Evolutionary conservation across 1,140 invertebrate species (phyloP).

Genomic region (Littorina saxatilis): DNA sequence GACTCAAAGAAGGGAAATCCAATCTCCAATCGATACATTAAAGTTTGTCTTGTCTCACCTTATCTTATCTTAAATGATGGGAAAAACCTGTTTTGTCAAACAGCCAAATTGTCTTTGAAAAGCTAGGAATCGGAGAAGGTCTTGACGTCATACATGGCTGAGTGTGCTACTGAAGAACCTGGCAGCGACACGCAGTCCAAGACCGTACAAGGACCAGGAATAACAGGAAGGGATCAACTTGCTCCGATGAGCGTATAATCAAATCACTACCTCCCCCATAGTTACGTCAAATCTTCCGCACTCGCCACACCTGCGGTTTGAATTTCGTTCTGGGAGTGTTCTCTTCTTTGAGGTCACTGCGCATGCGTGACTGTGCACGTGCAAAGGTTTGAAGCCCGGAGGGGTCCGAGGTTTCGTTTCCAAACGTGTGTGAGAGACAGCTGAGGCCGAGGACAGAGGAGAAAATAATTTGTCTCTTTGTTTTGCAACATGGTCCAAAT

Average conservation of each 20-base stretch:
- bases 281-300: constrained; percentile 16
- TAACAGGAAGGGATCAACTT: constrained; percentile 8
- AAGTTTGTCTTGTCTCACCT: too few species aligned
- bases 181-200: too few species aligned
- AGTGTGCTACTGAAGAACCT: too few species aligned
- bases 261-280: constrained; percentile 8
- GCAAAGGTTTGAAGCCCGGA: background rate
- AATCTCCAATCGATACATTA: too few species aligned
- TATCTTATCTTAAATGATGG: too few species aligned
- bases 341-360: background rate
- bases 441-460: constrained; percentile 12
- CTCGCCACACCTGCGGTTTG: constrained; percentile 10
- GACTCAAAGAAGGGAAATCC: too few species aligned
- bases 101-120: too few species aligned
- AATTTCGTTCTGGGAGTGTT: background rate
- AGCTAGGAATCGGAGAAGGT: too few species aligned
- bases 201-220: too few species aligned
- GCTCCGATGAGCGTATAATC: constrained; percentile 22
- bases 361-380: constrained; percentile 20
- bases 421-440: background rate
- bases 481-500: constrained; percentile 14
- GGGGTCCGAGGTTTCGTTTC: background rate
- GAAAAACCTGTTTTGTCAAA: too few species aligned
- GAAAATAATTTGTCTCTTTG: constrained; percentile 23
- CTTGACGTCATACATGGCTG: too few species aligned